These are phyloP conservation scores for Meghimatium bilineatum DNA, from an alignment of 2,888 invertebrate species.

Conservation along the genomic window DNA sequence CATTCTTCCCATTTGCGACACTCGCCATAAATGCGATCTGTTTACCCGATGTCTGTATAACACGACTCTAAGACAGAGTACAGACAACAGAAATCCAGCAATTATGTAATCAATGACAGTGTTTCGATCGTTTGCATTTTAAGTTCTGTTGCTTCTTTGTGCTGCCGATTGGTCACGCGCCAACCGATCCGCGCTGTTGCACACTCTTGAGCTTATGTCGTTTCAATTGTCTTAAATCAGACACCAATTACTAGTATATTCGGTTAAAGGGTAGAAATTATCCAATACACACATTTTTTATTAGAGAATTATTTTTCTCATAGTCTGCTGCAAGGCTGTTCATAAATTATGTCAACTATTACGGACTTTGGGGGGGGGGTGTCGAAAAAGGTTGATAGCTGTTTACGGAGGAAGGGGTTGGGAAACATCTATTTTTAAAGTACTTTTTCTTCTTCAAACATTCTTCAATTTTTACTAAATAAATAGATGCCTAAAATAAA, in stretches of 20 bases:
- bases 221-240: neutral
- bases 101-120: constrained; percentile 13
- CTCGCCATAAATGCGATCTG: neutral
- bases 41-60: neutral
- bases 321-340: too few species aligned
- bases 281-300: too few species aligned
- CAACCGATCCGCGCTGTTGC: neutral
- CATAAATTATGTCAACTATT: too few species aligned
- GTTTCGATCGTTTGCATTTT: neutral
- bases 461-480: too few species aligned
- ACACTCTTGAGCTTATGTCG: neutral
- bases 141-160: neutral
- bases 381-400: too few species aligned
- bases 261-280: neutral
- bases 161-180: neutral
- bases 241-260: neutral
- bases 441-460: too few species aligned
- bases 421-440: too few species aligned
- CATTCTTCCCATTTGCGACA: too few species aligned
- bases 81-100: neutral
- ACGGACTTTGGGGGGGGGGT: too few species aligned
- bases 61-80: neutral
- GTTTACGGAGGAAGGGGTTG: too few species aligned
- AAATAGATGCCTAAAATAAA: too few species aligned
- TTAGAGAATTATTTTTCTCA: too few species aligned